Percentiles rank a stretch among this genome's conserved stretches.
These are phyloP conservation scores for Thalassophryne amazonica DNA, from an alignment of 2,797 vertebrate genomes.

Conservation along the genomic window DNA sequence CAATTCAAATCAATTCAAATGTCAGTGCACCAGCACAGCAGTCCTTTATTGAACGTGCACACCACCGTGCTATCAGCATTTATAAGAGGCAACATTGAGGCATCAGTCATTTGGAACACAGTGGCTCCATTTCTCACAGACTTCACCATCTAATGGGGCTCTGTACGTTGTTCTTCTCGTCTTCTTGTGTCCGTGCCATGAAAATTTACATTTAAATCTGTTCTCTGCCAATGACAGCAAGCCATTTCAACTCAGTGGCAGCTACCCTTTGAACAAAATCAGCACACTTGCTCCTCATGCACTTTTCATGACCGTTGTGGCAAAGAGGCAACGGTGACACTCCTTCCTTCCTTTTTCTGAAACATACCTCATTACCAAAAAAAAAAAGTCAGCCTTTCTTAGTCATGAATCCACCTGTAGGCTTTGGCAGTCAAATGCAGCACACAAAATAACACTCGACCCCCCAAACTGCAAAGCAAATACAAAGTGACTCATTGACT, in stretches of 20 bases:
- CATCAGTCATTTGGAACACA: not conserved
- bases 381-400: too few relatives aligned
- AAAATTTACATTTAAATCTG: not conserved
- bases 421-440: too few relatives aligned
- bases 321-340: not conserved
- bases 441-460: too few relatives aligned
- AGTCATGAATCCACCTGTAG: too few relatives aligned
- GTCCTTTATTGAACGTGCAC: not conserved
- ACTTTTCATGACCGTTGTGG: not conserved
- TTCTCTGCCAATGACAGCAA: not conserved
- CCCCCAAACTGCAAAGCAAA: too few relatives aligned
- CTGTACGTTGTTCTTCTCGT: not conserved
- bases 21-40: too few relatives aligned
- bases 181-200: not conserved
- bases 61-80: not conserved
- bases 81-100: not conserved
- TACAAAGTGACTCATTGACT: too few relatives aligned
- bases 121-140: conserved; percentile 12
- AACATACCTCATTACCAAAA: not conserved
- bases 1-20: conserved; percentile 9
- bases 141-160: not conserved
- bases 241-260: not conserved
- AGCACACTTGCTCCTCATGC: not conserved
- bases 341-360: not conserved
- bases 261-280: not conserved